Evolutionary conservation across 1,140 invertebrate genomes (phyloP).

Genomic region (Heliconius nattereri): DNA sequence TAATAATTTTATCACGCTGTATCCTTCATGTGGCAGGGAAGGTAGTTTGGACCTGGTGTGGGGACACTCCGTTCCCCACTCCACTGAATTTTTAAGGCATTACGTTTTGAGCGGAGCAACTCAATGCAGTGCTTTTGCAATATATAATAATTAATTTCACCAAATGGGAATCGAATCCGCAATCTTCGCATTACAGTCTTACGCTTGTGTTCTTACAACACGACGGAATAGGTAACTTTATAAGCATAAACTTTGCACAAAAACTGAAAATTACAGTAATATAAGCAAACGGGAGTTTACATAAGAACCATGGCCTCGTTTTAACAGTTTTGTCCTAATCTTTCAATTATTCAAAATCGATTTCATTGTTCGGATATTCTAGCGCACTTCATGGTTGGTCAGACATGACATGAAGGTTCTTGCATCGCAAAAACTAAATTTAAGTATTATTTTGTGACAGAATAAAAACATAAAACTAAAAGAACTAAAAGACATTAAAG

Average conservation of each 20-base stretch:
- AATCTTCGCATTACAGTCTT: too few species aligned
- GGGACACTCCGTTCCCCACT: too few species aligned
- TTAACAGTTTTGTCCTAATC: constrained; percentile 59
- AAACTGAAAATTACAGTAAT: not conserved
- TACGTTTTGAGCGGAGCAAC: too few species aligned
- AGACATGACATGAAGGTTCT: constrained; percentile 20
- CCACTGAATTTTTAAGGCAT: too few species aligned
- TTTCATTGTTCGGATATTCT: constrained; percentile 47
- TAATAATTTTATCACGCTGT: constrained; percentile 4
- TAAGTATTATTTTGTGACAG: not conserved
- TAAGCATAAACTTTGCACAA: not conserved
- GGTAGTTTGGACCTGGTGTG: not conserved
- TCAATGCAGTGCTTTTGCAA: too few species aligned
- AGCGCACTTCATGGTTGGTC: constrained; percentile 43
- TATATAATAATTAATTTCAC: too few species aligned
- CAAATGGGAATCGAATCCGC: too few species aligned
- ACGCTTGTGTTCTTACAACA: too few species aligned
- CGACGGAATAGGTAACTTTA: not conserved
- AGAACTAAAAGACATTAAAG: too few species aligned
- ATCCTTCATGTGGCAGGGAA: too few species aligned
- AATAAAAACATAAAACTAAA: too few species aligned
- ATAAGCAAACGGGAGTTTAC: constrained; percentile 11
- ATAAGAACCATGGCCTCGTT: constrained; percentile 56
- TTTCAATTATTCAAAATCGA: constrained; percentile 59
- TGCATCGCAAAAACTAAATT: not conserved